Conservation (phyloP, 2,888 invertebrate species). For the Axea sp. region DNA sequence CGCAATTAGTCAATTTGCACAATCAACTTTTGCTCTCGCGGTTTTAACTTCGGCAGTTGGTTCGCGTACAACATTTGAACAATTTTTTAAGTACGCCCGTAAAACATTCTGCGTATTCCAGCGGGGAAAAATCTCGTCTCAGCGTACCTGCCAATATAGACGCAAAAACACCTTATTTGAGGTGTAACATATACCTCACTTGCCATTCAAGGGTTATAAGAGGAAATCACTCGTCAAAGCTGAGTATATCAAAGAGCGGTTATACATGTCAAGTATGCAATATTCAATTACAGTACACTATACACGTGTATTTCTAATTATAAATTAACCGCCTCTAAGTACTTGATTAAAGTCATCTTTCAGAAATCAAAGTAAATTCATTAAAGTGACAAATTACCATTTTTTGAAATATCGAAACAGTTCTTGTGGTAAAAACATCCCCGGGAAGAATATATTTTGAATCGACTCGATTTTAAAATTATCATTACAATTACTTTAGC, state of each 20-base stretch:
- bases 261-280: conserved; percentile 56
- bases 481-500: too few relatives aligned
- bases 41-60: too few relatives aligned
- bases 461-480: too few relatives aligned
- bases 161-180: conserved; percentile 37
- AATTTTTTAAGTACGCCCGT: too few relatives aligned
- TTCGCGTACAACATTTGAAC: too few relatives aligned
- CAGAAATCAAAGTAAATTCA: too few relatives aligned
- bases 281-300: conserved; percentile 28
- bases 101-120: conserved; percentile 9
- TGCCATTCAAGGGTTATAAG: conserved; percentile 45
- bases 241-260: conserved; percentile 51
- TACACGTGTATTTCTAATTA: conserved; percentile 34
- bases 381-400: too few relatives aligned
- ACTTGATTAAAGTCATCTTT: conserved; percentile 17
- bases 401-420: too few relatives aligned
- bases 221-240: conserved; percentile 52
- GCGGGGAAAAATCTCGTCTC: conserved; percentile 12
- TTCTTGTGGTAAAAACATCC: too few relatives aligned
- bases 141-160: conserved; percentile 36
- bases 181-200: conserved; percentile 32
- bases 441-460: too few relatives aligned
- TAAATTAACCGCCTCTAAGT: conserved; percentile 43
- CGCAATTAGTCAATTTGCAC: conserved; percentile 10
- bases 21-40: neutral